Conservation (phyloP, 1,140 invertebrate species). For the Rhyzopertha dominica region DNA sequence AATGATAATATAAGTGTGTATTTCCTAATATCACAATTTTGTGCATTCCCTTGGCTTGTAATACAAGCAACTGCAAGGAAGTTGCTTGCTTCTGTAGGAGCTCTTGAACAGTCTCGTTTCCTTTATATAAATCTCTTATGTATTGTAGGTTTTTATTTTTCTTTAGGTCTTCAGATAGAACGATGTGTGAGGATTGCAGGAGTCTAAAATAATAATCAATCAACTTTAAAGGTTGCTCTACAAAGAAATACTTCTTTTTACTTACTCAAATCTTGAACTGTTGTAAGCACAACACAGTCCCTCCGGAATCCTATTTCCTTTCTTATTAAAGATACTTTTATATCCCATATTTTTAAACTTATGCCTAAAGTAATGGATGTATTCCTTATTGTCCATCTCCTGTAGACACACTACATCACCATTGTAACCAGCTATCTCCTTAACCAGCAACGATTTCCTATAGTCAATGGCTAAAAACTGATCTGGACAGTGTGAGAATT, state of each 20-base stretch:
- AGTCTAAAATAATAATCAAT: too few relatives aligned
- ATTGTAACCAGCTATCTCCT: conserved; percentile 84
- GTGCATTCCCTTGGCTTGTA: conserved; percentile 58
- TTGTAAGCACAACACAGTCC: conserved; percentile 76
- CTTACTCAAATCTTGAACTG: conserved; percentile 55
- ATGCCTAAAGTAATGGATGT: conserved; percentile 63
- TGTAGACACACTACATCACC: conserved; percentile 86
- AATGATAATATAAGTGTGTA: conserved; percentile 91
- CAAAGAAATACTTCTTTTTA: too few relatives aligned
- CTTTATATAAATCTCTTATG: conserved; percentile 59
- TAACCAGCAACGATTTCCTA: conserved; percentile 76
- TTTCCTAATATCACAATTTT: conserved; percentile 73
- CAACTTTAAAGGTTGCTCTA: too few relatives aligned
- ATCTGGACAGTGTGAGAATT: conserved; percentile 73
- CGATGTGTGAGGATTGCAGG: conserved; percentile 25
- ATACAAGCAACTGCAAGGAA: conserved; percentile 55
- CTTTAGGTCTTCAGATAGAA: conserved; percentile 52
- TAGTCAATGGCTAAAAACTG: conserved; percentile 81
- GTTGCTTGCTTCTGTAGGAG: conserved; percentile 61
- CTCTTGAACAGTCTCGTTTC: conserved; percentile 56
- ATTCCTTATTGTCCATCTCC: conserved; percentile 84
- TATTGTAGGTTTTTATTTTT: conserved; percentile 52
- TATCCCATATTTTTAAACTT: conserved; percentile 54
- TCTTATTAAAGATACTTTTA: conserved; percentile 60
- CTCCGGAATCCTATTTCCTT: conserved; percentile 69